These are phyloP conservation scores for Agriopis aurantiaria DNA, from an alignment of 2,888 invertebrate genomes.

Conservation along the genomic window DNA sequence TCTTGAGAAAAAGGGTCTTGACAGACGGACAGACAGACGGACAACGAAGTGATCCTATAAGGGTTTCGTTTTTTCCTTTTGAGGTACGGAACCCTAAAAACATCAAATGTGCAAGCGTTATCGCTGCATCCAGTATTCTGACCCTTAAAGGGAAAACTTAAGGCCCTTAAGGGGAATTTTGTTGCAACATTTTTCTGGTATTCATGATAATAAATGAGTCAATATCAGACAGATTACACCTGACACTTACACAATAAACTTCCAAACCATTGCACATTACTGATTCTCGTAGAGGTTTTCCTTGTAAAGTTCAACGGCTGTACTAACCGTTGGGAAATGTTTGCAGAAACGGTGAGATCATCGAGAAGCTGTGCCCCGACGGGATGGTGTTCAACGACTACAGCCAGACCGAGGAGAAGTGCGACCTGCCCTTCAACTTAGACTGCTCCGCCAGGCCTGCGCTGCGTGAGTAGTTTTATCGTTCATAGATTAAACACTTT, in stretches of 20 bases:
- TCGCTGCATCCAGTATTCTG: neutral
- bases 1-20: no score
- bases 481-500: no score
- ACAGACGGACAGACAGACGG: no score
- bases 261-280: conserved; percentile 5
- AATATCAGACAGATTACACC: neutral
- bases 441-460: conserved; percentile 93
- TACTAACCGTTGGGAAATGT: conserved; percentile 21
- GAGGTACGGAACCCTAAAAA: no score
- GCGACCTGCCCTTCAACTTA: conserved; percentile 94
- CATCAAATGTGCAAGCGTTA: neutral
- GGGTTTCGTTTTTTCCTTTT: no score
- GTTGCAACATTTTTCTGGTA: neutral
- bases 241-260: conserved; percentile 1
- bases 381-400: conserved; percentile 97
- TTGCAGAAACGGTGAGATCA: conserved; percentile 89
- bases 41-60: no score
- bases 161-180: no score
- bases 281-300: conserved; percentile 29
- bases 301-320: conserved; percentile 38
- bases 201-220: neutral
- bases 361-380: conserved; percentile 94
- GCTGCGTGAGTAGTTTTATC: conserved; percentile 88
- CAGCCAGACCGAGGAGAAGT: conserved; percentile 93
- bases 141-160: no score